A percentile compares a stretch with the other conserved stretches of the same genome.
phyloP scores from a whole-genome alignment of 2,888 invertebrate species.

The Oligia strigilis region DNA sequence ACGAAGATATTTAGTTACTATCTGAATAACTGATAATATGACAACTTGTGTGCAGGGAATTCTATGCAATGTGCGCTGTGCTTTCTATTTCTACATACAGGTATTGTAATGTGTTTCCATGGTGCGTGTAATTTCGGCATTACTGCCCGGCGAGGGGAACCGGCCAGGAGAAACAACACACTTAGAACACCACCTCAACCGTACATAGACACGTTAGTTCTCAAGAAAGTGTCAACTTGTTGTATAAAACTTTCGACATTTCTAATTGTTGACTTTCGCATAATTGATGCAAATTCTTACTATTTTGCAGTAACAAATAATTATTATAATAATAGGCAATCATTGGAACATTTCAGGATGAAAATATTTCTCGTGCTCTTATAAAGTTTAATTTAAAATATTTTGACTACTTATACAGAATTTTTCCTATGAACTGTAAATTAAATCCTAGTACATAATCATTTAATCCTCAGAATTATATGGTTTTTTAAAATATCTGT shows the following conservation, averaged over 20 bases:
- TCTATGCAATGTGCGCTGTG: constrained; percentile 17
- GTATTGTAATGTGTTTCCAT: constrained; percentile 71
- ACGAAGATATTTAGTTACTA: constrained; percentile 1
- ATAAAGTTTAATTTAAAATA: background rate
- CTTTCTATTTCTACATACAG: constrained; percentile 59
- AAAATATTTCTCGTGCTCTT: background rate
- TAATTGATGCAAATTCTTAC: constrained; percentile 20
- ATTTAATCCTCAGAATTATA: background rate
- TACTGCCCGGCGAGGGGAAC: constrained; percentile 59
- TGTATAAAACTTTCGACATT: constrained; percentile 63
- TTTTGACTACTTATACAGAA: background rate
- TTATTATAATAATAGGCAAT: background rate
- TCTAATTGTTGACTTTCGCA: constrained; percentile 65
- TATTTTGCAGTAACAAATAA: background rate
- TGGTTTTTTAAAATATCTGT: background rate
- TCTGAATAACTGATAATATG: constrained; percentile 18
- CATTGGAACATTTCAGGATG: background rate
- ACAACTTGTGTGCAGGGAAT: constrained; percentile 27
- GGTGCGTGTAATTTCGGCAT: constrained; percentile 79
- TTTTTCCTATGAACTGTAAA: background rate
- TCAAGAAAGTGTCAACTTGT: constrained; percentile 72
- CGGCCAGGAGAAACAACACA: constrained; percentile 49
- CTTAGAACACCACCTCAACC: constrained; percentile 54
- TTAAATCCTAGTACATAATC: background rate
- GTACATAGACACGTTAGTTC: constrained; percentile 47